phyloP scores from a whole-genome alignment of 2,113 vertebrate genomes.

The Galeopterus variegatus region DNA sequence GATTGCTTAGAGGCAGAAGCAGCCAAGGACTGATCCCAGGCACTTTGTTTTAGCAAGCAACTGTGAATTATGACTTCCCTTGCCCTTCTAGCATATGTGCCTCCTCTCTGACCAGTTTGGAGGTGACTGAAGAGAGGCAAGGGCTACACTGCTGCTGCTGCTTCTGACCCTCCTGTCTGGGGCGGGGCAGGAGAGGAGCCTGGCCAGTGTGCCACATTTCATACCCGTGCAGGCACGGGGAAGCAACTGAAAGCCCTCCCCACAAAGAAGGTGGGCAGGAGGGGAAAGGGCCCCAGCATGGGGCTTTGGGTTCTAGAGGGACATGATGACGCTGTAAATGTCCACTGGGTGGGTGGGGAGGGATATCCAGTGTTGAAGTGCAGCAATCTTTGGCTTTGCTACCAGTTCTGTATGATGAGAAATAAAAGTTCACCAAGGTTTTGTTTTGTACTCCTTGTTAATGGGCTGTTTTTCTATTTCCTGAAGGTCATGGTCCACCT shows the following conservation, averaged over 20 bases:
- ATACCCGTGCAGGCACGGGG: constrained; percentile 41
- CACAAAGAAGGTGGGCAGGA: background rate
- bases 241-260: constrained; percentile 30
- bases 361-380: constrained; percentile 69
- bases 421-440: constrained; percentile 81
- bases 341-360: constrained; percentile 39
- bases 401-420: constrained; percentile 68
- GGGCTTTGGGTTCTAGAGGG: constrained; percentile 38
- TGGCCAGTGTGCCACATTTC: constrained; percentile 45
- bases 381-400: constrained; percentile 73
- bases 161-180: constrained; percentile 34
- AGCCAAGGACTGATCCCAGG: constrained; percentile 57
- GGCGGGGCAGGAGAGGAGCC: constrained; percentile 25
- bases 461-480: constrained; percentile 71
- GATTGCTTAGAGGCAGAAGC: constrained; percentile 53
- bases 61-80: constrained; percentile 78
- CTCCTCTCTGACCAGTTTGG: constrained; percentile 17
- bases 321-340: background rate
- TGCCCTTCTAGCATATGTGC: background rate
- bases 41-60: constrained; percentile 77
- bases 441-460: constrained; percentile 79
- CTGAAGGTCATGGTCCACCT: constrained; percentile 72
- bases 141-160: constrained; percentile 15
- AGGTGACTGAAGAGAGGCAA: constrained; percentile 19
- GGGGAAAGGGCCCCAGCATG: background rate